Evolutionary conservation across 2,888 invertebrate genomes (phyloP), one percentile per base, ranked within the genome.

Genomic region (Meganola albula): DNA sequence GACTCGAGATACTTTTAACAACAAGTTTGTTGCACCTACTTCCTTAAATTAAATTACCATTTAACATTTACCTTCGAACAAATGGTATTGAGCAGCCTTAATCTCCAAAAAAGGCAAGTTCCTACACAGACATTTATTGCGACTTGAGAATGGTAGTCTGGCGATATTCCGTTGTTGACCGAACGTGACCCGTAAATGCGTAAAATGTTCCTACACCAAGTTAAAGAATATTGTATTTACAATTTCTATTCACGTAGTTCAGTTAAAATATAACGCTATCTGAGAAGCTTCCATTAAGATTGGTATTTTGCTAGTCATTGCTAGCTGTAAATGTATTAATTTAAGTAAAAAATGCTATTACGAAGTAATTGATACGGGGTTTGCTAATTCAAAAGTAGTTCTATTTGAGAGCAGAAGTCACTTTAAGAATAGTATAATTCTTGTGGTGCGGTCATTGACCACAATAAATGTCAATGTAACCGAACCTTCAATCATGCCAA

Each of bases 201-300:
- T 42, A 50, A 38, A 38, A 34, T 43, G 39, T 42, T 31, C 36
- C 38, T 41, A 20, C 46, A 41, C 35, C 33, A 49, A 33, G 34
- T n/a, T 38, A 40, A 16, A 25, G 24, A 27, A 31, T 27, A 42
- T 31, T 40, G 22, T 60, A 47, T 64, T 58, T 60, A 56, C 58
- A 56, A 58, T 61, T 63, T 60, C 60, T 47, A 47, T 63, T 64
- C 47, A 48, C 63, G 44, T 52, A 36, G 34, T 31, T 44, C 34
- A 24, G 60, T 61, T 52, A 61, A 63, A 52, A 53, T 51, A 24
- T 61, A 58, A 53, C 63, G 27, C 12, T n/a, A n/a, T n/a, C n/a
- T n/a, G n/a, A n/a, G n/a, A n/a, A n/a, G n/a, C n/a, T n/a, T n/a
- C n/a, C n/a, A n/a, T n/a, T n/a, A n/a, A n/a, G 23, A 42, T 29